These are phyloP conservation scores for Zoanthus sociatus DNA, from an alignment of 92 coral and sea anemone species.

Conservation along the genomic window DNA sequence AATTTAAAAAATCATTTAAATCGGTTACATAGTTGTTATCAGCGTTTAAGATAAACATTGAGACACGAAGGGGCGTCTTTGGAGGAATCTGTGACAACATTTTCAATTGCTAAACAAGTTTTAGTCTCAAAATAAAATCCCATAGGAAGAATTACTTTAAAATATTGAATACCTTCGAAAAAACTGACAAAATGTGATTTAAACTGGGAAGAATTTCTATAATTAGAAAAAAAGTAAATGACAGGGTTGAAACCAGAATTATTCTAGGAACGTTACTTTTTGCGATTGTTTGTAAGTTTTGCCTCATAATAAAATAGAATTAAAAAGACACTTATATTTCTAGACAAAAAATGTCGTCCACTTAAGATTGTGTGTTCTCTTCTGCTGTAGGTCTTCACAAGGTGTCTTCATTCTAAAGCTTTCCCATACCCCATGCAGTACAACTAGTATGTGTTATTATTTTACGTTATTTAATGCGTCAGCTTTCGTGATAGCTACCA, in stretches of 20 bases:
- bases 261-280: conserved; percentile 7
- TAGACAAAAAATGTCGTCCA: background rate
- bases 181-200: conserved; percentile 44
- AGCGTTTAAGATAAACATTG: conserved; percentile 40
- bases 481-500: background rate
- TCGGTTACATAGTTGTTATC: conserved; percentile 44
- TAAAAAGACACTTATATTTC: background rate
- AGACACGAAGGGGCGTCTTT: conserved; percentile 14
- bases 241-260: conserved; percentile 7
- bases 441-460: too few species aligned
- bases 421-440: background rate
- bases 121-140: conserved; percentile 57
- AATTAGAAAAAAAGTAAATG: conserved; percentile 14
- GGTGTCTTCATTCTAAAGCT: background rate
- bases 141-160: conserved; percentile 56
- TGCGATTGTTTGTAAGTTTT: background rate
- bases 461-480: background rate
- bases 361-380: background rate
- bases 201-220: conserved; percentile 25
- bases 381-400: background rate
- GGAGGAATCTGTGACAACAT: conserved; percentile 18
- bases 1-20: conserved; percentile 13
- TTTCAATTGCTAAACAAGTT: conserved; percentile 48
- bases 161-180: conserved; percentile 61
- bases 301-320: background rate